Conservation (phyloP, 1,140 invertebrate species). For the Anastrepha ludens region DNA sequence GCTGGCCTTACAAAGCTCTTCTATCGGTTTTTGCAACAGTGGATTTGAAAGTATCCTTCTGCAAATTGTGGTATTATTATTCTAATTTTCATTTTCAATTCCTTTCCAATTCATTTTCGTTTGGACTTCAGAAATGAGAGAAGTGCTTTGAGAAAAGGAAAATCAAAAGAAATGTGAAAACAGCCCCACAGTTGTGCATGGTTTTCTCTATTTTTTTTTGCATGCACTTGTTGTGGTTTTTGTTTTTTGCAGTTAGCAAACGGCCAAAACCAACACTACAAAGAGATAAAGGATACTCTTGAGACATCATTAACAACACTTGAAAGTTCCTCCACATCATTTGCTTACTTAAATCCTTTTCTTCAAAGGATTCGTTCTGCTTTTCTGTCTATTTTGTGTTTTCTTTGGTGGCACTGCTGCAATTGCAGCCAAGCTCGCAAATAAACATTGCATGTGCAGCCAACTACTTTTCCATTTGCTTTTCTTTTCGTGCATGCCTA, state of each 20-base stretch:
- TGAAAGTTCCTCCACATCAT: slow-evolving; percentile 20
- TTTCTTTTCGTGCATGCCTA: neutral
- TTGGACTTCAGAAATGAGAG: too few species aligned
- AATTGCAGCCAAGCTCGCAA: neutral
- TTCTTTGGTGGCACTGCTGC: neutral
- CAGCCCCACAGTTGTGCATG: too few species aligned
- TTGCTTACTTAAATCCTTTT: slow-evolving; percentile 4
- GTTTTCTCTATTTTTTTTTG: too few species aligned
- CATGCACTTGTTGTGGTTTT: neutral
- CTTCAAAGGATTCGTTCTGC: neutral
- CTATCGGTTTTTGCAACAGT: neutral
- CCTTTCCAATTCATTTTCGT: neutral
- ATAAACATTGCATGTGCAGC: neutral
- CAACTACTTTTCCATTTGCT: slow-evolving; percentile 35
- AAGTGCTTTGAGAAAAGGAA: too few species aligned
- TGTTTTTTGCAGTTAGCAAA: neutral
- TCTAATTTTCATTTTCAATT: neutral
- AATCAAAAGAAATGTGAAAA: too few species aligned
- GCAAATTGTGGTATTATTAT: neutral
- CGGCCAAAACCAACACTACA: slow-evolving; percentile 1
- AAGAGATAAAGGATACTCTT: slow-evolving; percentile 12
- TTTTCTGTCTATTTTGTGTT: neutral
- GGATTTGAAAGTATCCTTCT: neutral
- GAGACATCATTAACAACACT: slow-evolving; percentile 53
- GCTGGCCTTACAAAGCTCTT: neutral